Evolutionary conservation across 1,140 invertebrate genomes (phyloP).

Genomic region (Vanessa atalanta): DNA sequence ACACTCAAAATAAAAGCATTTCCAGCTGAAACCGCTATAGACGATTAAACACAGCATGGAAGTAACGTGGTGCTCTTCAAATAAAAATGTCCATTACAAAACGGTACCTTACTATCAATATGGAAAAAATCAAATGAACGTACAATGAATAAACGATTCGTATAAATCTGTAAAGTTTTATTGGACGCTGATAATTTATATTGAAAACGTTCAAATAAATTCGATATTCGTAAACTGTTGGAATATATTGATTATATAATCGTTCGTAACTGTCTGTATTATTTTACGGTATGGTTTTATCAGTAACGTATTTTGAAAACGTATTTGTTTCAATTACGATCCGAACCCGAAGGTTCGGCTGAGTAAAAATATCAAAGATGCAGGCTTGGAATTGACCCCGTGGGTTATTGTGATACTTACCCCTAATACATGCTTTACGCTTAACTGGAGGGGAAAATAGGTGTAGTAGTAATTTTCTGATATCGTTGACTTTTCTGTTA

Average conservation of each 20-base stretch:
- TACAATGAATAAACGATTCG: constrained; percentile 18
- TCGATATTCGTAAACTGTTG: background rate
- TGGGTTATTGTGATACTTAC: background rate
- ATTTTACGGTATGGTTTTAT: too few relatives aligned
- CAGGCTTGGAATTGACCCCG: too few relatives aligned
- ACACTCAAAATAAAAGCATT: constrained; percentile 15
- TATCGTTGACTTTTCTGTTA: too few relatives aligned
- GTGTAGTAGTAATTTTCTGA: background rate
- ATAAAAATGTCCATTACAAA: constrained; percentile 25
- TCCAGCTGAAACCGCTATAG: constrained; percentile 11
- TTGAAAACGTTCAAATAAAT: background rate
- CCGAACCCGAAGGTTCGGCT: too few relatives aligned
- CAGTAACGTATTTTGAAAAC: too few relatives aligned
- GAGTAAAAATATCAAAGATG: too few relatives aligned
- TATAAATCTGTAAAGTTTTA: constrained; percentile 15
- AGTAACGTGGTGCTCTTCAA: constrained; percentile 14
- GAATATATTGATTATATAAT: background rate
- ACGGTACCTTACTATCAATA: constrained; percentile 21
- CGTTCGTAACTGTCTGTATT: too few relatives aligned
- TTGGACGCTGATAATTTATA: constrained; percentile 10
- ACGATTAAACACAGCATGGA: constrained; percentile 12
- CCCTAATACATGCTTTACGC: background rate
- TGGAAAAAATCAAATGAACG: constrained; percentile 17
- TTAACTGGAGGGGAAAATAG: background rate
- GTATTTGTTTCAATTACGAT: too few relatives aligned